Base-by-base conservation (phyloP, 2,797 vertebrate species). In the Iguana delicatissima region DNA sequence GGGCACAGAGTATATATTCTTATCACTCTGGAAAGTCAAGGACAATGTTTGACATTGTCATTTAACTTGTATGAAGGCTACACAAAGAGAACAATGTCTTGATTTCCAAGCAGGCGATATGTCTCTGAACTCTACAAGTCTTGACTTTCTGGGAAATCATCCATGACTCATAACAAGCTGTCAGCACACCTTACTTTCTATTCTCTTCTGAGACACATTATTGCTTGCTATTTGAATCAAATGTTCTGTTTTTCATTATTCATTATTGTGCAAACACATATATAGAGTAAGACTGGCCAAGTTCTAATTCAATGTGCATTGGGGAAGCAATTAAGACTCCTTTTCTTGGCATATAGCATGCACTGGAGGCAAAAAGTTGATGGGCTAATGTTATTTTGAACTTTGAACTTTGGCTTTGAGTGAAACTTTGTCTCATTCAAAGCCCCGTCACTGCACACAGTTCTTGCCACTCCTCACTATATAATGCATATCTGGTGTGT, bases 101-200 rank as follows among this genome's bases (percentile, higher is more conserved):
- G 55, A 85, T 88, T 86, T 84, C 0, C 0, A 18, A 87, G n/a
- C 67, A 20, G 12, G 0, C 35, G 77, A 0, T 32, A 79, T 0
- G 0, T 69, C 79, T 73, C 3, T 24, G 87, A 57, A 22, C 26
- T 72, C 84, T 74, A 20, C n/a, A 38, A 92, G 84, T 72, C 80
- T 46, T 85, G 32, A 38, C 0, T 1, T 80, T 90, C 67, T 91
- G 77, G 88, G 90, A 35, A 89, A 80, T 50, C 7, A 0, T 0
- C 0, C 10, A 46, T 52, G 67, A 55, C 79, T 86, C 89, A 57
- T 46, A 55, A 62, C 80, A 0, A 1, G 22, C 57, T 52, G 16
- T 0, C 16, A 50, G 52, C 69, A 80, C 93, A 89, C 38, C 50
- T 81, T 81, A 72, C 55, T 55, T 18, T 46, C 86, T 85, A 42